Conservation (phyloP, 2,113 vertebrate genomes). For the Aix galericulata region DNA sequence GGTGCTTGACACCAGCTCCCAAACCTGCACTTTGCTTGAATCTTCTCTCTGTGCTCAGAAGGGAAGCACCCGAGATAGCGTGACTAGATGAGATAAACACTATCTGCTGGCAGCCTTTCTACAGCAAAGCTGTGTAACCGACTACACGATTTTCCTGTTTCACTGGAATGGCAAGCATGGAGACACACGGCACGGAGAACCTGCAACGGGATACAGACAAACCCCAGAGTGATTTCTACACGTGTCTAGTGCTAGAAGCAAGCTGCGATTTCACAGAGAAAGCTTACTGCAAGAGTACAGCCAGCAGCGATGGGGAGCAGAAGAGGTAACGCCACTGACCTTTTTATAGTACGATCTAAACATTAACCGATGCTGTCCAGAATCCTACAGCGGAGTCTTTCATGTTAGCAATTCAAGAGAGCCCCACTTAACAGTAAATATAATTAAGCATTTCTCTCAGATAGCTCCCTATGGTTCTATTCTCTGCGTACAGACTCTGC, state of each 20-base stretch:
- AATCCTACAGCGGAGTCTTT: neutral
- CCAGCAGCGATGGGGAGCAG: neutral
- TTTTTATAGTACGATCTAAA: neutral
- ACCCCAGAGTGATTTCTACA: neutral
- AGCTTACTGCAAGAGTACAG: neutral
- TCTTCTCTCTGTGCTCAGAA: neutral
- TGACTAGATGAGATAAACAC: neutral
- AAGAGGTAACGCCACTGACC: neutral
- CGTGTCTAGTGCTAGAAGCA: accelerated
- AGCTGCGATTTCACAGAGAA: neutral
- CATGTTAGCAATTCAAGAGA: neutral
- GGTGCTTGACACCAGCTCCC: neutral
- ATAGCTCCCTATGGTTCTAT: neutral
- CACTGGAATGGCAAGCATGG: neutral
- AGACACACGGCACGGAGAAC: neutral
- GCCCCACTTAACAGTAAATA: neutral
- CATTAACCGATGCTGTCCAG: neutral
- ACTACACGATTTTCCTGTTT: neutral
- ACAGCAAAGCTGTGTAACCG: neutral
- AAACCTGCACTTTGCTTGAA: neutral
- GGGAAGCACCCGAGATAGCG: neutral
- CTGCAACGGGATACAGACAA: neutral
- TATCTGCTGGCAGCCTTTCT: neutral
- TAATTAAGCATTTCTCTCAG: neutral
- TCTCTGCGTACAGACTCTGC: neutral